Evolutionary conservation across 2,888 invertebrate genomes (phyloP).

Genomic region (Drosophila acutilabella): DNA sequence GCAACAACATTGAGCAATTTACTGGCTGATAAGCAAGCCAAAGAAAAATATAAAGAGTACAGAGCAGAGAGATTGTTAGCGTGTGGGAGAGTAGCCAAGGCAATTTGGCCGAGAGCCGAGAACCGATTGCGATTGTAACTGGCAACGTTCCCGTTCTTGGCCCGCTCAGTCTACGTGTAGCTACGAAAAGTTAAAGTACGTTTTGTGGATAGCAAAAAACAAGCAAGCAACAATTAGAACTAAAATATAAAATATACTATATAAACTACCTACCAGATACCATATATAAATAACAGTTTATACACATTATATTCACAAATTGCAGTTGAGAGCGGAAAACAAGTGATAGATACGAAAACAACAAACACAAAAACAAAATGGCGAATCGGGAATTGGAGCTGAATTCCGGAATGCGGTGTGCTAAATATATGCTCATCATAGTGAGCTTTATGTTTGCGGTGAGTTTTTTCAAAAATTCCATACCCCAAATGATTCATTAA

Average conservation of each 20-base stretch:
- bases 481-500: constrained; percentile 51
- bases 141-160: constrained; percentile 54
- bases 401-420: constrained; percentile 90
- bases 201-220: constrained; percentile 33
- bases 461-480: constrained; percentile 84
- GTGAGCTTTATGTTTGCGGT: constrained; percentile 93
- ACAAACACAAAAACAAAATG: constrained; percentile 34
- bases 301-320: constrained; percentile 34
- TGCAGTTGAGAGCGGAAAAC: constrained; percentile 26
- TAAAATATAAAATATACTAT: constrained; percentile 18
- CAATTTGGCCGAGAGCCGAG: constrained; percentile 61
- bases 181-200: constrained; percentile 75
- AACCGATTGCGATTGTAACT: constrained; percentile 46
- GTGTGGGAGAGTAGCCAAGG: constrained; percentile 12
- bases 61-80: constrained; percentile 3
- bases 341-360: constrained; percentile 6
- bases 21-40: constrained; percentile 51
- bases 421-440: constrained; percentile 91
- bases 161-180: constrained; percentile 68
- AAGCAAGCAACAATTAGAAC: constrained; percentile 6
- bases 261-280: neutral
- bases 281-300: constrained; percentile 19
- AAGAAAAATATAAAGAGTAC: constrained; percentile 14
- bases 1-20: constrained; percentile 38
- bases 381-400: constrained; percentile 83